Conservation (phyloP, 1,140 invertebrate genomes). For the Thaumetopoea pityocampa region DNA sequence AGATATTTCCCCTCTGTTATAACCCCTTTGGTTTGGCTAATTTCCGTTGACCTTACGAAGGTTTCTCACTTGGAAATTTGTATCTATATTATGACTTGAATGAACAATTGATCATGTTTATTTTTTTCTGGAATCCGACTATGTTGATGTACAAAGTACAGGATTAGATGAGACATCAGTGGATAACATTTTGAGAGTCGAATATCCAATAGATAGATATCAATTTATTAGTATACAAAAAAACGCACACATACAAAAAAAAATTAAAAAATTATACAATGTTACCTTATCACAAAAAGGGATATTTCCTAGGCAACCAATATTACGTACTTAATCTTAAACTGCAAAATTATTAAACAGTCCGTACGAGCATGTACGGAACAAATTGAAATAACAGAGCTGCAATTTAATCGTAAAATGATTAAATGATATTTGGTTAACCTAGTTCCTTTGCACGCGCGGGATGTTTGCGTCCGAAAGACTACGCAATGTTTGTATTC, state of each 20-base stretch:
- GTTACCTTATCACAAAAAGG: too few relatives aligned
- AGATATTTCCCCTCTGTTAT: conserved; percentile 28
- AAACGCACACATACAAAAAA: conserved; percentile 25
- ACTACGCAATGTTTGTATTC: conserved; percentile 42
- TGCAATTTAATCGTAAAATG: conserved; percentile 27
- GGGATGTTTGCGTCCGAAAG: conserved; percentile 50
- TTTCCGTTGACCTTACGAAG: conserved; percentile 36
- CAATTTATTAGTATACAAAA: too few relatives aligned
- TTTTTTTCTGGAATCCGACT: conserved; percentile 25
- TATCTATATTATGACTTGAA: conserved; percentile 32
- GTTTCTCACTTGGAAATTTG: conserved; percentile 20
- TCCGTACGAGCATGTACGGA: conserved; percentile 2
- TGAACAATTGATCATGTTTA: conserved; percentile 47
- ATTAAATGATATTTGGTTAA: conserved; percentile 59
- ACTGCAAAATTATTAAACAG: conserved; percentile 11
- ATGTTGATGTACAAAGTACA: conserved; percentile 30
- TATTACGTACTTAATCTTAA: not conserved
- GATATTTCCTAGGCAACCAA: too few relatives aligned
- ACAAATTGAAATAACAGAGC: conserved; percentile 14
- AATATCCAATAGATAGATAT: too few relatives aligned
- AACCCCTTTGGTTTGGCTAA: conserved; percentile 41
- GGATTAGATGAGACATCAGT: too few relatives aligned
- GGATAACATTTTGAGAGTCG: too few relatives aligned
- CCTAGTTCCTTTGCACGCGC: conserved; percentile 41
- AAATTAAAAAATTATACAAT: too few relatives aligned